Evolutionary conservation across 1,140 invertebrate genomes (phyloP), one percentile per base, ranked within the genome.

Genomic region (Charaxes varanes): DNA sequence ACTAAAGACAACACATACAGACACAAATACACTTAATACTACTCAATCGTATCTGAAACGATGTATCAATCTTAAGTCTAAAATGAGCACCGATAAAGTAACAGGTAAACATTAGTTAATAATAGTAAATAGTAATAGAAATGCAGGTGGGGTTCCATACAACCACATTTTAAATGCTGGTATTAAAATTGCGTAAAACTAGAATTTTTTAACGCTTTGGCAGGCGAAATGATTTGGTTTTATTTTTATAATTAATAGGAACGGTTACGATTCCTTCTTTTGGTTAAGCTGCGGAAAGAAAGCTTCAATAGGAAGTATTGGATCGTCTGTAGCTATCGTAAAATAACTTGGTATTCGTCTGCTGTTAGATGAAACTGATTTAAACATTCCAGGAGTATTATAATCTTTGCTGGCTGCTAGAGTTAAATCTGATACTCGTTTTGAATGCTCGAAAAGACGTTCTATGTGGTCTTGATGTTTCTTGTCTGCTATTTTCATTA

Each of bases 231-330:
- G 57, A 64, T 74, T 82, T 76, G 66, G 63, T 67, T 71, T 64
- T 48, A 31, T 51, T 34, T 44, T 53, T 48, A 62, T 56, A 48
- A 23, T 58, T 58, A 18, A 28, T 51, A 62, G 52, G 53, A 66
- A 68, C 48, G 28, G n/a, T 71, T 78, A 84, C 27, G 79, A 55
- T 63, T 86, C 84, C 70, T 84, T 85, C 63, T 84, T 86, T 67
- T 84, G 82, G 50, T 87, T 88, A 26, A 89, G 62, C 59, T 88
- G 86, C 11, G 88, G 86, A 53, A 89, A 89, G 58, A 89, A 88
- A 3, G 88, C 87, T 60, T 88, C 87, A 40, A 89, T 88, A 0
- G 88, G 88, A 22, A 89, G 69, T 13, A 88, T 88, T 0, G 88
- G 88, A 53, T 89, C 87, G 43, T 89, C 88, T 4, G 88, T 89